Conservation (phyloP, 1,140 invertebrate genomes). For the Ectropis grisescens region DNA sequence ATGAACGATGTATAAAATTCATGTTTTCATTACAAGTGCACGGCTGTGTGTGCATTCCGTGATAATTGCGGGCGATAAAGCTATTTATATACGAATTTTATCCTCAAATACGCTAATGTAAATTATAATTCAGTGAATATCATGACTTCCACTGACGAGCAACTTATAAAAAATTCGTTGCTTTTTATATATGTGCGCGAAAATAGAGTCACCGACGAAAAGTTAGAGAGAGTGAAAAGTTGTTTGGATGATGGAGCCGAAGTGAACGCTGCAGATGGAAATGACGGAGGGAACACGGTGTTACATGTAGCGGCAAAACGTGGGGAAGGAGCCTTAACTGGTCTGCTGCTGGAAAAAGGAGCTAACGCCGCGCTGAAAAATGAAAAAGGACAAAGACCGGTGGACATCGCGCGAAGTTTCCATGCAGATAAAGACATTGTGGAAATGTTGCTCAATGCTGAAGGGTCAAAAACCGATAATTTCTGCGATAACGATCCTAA, state of each 20-base stretch:
- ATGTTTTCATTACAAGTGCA: too few relatives aligned
- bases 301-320: constrained; percentile 8
- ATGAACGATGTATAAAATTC: too few relatives aligned
- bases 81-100: too few relatives aligned
- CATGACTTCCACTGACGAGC: too few relatives aligned
- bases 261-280: constrained; percentile 5
- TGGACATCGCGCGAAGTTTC: constrained; percentile 7
- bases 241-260: constrained; percentile 7
- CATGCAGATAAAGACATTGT: constrained; percentile 5
- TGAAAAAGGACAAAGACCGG: constrained; percentile 1
- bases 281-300: constrained; percentile 7
- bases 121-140: too few relatives aligned
- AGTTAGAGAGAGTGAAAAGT: constrained; percentile 4
- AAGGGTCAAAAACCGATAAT: not conserved
- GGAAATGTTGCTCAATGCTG: too few relatives aligned
- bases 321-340: constrained; percentile 5
- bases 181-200: constrained; percentile 4
- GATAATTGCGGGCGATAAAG: too few relatives aligned
- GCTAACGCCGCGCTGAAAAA: constrained; percentile 1
- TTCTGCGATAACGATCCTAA: not conserved
- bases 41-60: too few relatives aligned
- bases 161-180: constrained; percentile 3
- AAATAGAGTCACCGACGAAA: constrained; percentile 3
- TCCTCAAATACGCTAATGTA: too few relatives aligned
- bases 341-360: constrained; percentile 5